Percentiles rank a stretch among this genome's conserved stretches.
phyloP scores from a whole-genome alignment of 2,113 vertebrate genomes.

The Brachionichthys hirsutus region DNA sequence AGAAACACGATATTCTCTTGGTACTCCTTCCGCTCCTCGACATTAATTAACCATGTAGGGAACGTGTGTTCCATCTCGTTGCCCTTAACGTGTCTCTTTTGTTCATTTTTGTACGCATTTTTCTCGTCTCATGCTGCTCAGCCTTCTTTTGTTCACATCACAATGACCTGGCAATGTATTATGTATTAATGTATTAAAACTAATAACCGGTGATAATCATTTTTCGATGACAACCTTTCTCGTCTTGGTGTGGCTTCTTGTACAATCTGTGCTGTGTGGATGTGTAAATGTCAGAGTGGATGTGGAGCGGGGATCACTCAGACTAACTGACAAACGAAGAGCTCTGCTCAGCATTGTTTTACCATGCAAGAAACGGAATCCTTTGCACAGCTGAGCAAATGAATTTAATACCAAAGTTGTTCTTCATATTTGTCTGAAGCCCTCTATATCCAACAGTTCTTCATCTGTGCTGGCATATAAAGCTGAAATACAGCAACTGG shows the following conservation, averaged over 20 bases:
- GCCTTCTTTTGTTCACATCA: constrained; percentile 55
- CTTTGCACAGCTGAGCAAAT: constrained; percentile 64
- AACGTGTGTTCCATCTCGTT: constrained; percentile 48
- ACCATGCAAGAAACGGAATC: constrained; percentile 35
- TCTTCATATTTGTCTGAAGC: constrained; percentile 42
- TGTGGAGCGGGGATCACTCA: constrained; percentile 33
- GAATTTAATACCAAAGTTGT: constrained; percentile 38
- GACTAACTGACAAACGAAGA: constrained; percentile 43
- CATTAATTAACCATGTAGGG: constrained; percentile 40
- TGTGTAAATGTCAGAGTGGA: constrained; percentile 11
- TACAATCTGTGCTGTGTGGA: constrained; percentile 28
- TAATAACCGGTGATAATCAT: constrained; percentile 41
- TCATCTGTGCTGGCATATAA: constrained; percentile 19
- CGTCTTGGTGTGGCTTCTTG: constrained; percentile 14
- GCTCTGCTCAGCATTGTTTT: constrained; percentile 34
- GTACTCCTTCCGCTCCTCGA: constrained; percentile 31
- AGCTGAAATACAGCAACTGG: constrained; percentile 10
- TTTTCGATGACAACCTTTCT: constrained; percentile 35
- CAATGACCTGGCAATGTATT: constrained; percentile 42
- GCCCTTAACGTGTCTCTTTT: constrained; percentile 48
- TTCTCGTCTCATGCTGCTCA: constrained; percentile 46
- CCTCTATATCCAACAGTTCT: constrained; percentile 18
- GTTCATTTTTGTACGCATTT: constrained; percentile 47
- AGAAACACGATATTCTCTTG: constrained; percentile 34
- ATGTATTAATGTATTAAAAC: constrained; percentile 42